A percentile compares a stretch with the other conserved stretches of the same genome.
Evolutionary conservation across 1,140 invertebrate genomes (phyloP).

Genomic region (Bombus balteatus): DNA sequence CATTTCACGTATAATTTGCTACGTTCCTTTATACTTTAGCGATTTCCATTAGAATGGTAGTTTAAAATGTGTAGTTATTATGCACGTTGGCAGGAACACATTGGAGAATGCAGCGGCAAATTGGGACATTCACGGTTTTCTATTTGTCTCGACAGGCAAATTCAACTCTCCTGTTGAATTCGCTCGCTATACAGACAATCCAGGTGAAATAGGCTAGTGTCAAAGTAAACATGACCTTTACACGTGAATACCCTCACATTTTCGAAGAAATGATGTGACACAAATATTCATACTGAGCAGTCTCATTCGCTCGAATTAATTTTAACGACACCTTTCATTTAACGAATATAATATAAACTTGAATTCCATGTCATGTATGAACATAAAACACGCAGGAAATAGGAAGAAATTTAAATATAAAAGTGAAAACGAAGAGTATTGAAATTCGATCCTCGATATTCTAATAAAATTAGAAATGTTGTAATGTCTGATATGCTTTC

Average conservation of each 20-base stretch:
- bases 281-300: not conserved
- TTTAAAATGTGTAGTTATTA: not conserved
- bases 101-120: not conserved
- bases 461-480: no score
- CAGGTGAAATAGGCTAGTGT: not conserved
- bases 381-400: not conserved
- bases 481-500: no score
- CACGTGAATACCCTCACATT: not conserved
- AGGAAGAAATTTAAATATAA: not conserved
- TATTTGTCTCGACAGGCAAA: not conserved
- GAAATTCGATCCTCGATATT: no score
- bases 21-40: not conserved
- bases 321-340: not conserved
- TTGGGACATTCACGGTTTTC: not conserved
- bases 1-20: no score
- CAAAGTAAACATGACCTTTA: slow-evolving; percentile 26
- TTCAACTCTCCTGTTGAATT: slow-evolving; percentile 38
- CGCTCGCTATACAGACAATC: not conserved
- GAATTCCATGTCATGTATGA: not conserved
- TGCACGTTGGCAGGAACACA: not conserved
- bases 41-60: not conserved
- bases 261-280: not conserved
- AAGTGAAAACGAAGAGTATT: not conserved
- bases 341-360: not conserved
- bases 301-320: not conserved